Conservation (phyloP, 1,140 invertebrate species). For the Pararge aegeria region DNA sequence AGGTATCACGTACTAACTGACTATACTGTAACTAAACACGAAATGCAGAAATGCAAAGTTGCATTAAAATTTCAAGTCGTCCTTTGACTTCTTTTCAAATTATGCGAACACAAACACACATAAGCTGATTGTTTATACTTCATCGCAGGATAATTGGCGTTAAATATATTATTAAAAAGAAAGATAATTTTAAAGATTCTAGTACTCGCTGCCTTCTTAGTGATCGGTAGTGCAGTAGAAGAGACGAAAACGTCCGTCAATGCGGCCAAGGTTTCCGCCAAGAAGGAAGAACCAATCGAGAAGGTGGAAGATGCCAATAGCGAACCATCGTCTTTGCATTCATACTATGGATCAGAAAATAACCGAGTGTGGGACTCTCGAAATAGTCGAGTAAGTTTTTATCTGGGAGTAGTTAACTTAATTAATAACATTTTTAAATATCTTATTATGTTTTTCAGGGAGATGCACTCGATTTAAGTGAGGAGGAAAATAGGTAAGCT, state of each 20-base stretch:
- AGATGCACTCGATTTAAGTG: slow-evolving; percentile 13
- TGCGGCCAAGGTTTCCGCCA: background rate
- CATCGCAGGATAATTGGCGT: background rate
- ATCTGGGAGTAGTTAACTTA: background rate
- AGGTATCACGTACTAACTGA: too few relatives aligned
- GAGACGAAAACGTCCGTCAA: background rate
- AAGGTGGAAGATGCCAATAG: slow-evolving; percentile 9
- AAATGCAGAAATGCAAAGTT: too few relatives aligned
- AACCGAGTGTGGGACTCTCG: background rate
- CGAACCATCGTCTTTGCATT: slow-evolving; percentile 18
- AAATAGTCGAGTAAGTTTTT: slow-evolving; percentile 9
- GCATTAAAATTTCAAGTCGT: too few relatives aligned
- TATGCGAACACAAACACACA: too few relatives aligned
- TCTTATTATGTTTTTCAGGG: slow-evolving; percentile 11
- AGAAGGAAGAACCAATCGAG: too few relatives aligned
- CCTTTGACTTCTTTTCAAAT: too few relatives aligned
- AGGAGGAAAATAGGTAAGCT: slow-evolving; percentile 27
- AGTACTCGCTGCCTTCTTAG: slow-evolving; percentile 10
- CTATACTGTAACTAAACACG: too few relatives aligned
- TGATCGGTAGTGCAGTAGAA: background rate
- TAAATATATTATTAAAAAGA: background rate
- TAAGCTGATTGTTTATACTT: too few relatives aligned
- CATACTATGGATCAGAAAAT: slow-evolving; percentile 15
- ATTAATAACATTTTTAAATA: background rate
- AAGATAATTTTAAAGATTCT: slow-evolving; percentile 7